These are phyloP conservation scores for Pangasius djambal DNA, from an alignment of 2,797 vertebrate genomes.

Conservation along the genomic window DNA sequence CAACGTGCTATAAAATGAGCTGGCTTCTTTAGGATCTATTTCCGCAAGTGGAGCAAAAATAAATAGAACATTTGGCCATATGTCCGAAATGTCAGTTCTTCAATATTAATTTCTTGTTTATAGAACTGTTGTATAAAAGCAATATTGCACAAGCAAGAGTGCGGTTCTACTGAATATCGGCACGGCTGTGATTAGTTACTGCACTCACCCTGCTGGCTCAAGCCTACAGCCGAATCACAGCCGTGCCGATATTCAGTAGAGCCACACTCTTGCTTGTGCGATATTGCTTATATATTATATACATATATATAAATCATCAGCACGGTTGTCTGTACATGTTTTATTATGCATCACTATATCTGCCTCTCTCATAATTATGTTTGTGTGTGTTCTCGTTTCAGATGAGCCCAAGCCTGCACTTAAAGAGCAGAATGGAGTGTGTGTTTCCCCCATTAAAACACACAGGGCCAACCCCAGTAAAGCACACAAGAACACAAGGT, in stretches of 20 bases:
- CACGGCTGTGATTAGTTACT: background rate
- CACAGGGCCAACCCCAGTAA: constrained; percentile 1
- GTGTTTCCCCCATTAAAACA: constrained; percentile 36
- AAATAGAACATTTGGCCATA: background rate
- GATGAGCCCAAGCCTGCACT: constrained; percentile 49
- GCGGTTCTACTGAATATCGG: background rate
- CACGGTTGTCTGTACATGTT: background rate
- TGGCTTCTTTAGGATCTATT: background rate
- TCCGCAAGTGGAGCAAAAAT: background rate
- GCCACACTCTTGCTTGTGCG: background rate
- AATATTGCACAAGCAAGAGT: background rate
- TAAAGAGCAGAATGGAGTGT: constrained; percentile 49
- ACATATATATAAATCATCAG: background rate
- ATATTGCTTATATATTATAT: too few species aligned
- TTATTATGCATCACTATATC: background rate
- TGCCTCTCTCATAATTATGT: background rate
- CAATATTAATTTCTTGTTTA: background rate
- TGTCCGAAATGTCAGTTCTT: background rate
- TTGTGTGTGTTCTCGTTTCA: constrained; percentile 47
- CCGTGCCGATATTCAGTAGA: background rate
- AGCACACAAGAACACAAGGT: constrained; percentile 37
- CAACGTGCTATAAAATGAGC: background rate
- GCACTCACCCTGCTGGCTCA: background rate
- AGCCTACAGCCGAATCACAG: background rate
- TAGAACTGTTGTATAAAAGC: background rate